Base-by-base conservation (phyloP, 2,888 invertebrate genomes). In the Drosophila fungiperda region DNA sequence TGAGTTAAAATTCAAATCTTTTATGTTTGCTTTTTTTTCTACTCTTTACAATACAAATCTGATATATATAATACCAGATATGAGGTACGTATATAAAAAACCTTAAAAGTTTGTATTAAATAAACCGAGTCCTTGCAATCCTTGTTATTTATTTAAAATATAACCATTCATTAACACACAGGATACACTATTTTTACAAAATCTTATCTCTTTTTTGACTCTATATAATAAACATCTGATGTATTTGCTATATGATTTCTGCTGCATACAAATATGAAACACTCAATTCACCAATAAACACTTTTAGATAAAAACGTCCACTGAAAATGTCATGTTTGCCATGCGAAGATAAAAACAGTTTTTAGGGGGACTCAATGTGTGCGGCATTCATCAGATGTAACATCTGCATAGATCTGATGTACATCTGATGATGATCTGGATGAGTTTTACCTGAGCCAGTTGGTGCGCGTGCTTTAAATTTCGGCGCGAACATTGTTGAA, bases 391-490 rank as follows among this genome's bases (percentile, higher is more conserved):
- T 55, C 45, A 54, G 68, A 69, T 80, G 55, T 57, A 58, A 40
- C 49, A 69, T 68, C 59, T 52, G 53, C 26, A 38, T 26, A 45
- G 36, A 45, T 54, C 32, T 49, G 33, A 38, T 40, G 40, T 17
- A 52, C 6, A 45, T 5, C 26, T 12, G 49, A 20, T n/a, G 8
- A 33, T 12, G 49, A 20, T n/a, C 11, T 15, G 36, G 33, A 3
- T 11, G 17, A 45, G 4, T 72, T 85, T 91, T 92, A 92, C 92
- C 92, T 92, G 92, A 81, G 81, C 92, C 92, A 63, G 84, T 70
- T 53, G 95, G 94, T 88, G 96, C 95, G 92, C 95, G 96, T 89
- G 97, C 97, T 94, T 96, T 97, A 94, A 97, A 97, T 93, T 95
- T 96, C 85, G 97, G 97, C 85, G 95, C 94, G 92, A 96, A 95